Conservation (phyloP, 1,140 invertebrate genomes). For the Formica selysi region DNA sequence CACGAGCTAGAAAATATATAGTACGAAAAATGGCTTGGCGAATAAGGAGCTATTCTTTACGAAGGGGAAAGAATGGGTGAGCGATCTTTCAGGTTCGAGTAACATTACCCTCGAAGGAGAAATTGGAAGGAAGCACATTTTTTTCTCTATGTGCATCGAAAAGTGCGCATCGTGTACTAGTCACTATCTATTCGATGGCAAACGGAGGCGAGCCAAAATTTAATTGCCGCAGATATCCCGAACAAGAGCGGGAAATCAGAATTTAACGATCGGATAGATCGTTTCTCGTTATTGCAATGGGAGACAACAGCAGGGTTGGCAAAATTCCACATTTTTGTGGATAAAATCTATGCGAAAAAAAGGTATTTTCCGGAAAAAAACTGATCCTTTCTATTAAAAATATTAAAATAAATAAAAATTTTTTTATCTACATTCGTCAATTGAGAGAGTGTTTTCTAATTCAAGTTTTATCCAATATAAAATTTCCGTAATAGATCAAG, state of each 20-base stretch:
- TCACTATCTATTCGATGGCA: not conserved
- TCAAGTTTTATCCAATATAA: no score
- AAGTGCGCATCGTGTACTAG: slow-evolving; percentile 6
- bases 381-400: no score
- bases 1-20: slow-evolving; percentile 1
- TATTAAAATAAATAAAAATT: no score
- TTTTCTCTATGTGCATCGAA: not conserved
- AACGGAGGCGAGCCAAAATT: slow-evolving; percentile 51
- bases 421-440: no score
- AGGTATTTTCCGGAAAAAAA: no score
- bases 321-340: no score
- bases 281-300: slow-evolving; percentile 67
- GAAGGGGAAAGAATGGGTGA: not conserved
- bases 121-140: not conserved
- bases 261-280: slow-evolving; percentile 71
- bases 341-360: no score
- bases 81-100: slow-evolving; percentile 26
- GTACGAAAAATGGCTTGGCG: not conserved
- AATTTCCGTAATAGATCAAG: no score
- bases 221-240: slow-evolving; percentile 61
- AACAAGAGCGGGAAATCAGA: slow-evolving; percentile 54
- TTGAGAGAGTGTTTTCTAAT: no score
- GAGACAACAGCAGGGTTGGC: slow-evolving; percentile 17
- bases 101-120: slow-evolving; percentile 15
- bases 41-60: slow-evolving; percentile 35